These are phyloP conservation scores for Dunckerocampus dactyliophorus DNA, from an alignment of 2,113 vertebrate genomes.

Conservation along the genomic window DNA sequence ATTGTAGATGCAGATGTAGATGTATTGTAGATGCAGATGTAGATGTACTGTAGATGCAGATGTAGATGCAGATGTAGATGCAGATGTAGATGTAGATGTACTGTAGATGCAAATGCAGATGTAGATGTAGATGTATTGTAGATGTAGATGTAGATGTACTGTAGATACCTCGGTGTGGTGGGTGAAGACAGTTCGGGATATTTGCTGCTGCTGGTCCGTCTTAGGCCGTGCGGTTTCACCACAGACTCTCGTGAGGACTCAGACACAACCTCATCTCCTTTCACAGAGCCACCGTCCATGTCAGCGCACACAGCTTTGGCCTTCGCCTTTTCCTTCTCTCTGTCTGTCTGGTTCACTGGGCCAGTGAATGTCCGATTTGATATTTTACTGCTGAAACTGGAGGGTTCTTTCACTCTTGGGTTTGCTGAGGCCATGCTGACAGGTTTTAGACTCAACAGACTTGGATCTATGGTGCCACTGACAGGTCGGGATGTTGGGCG, in stretches of 20 bases:
- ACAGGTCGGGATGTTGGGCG: conserved; percentile 73
- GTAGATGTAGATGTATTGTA: no score
- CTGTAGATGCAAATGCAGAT: no score
- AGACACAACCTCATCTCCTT: conserved; percentile 51
- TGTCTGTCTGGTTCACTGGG: conserved; percentile 92
- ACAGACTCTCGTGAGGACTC: conserved; percentile 77
- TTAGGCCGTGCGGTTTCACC: conserved; percentile 78
- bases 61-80: no score
- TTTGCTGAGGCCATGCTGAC: conserved; percentile 53
- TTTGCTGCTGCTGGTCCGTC: conserved; percentile 77
- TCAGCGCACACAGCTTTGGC: conserved; percentile 89
- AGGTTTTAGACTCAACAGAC: conserved; percentile 83
- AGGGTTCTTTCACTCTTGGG: conserved; percentile 80
- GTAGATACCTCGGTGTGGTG: conserved; percentile 88
- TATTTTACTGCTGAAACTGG: conserved; percentile 53
- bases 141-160: no score
- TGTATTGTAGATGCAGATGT: no score
- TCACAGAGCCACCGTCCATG: conserved; percentile 72
- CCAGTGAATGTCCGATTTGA: conserved; percentile 64
- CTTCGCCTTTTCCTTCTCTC: conserved; percentile 91
- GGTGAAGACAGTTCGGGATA: conserved; percentile 83
- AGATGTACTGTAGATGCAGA: no score
- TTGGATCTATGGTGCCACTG: conserved; percentile 84
- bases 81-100: no score
- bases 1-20: no score